Evolutionary conservation across 1,140 invertebrate genomes (phyloP), one percentile per base, ranked within the genome.

Genomic region (Contarinia nasturtii): DNA sequence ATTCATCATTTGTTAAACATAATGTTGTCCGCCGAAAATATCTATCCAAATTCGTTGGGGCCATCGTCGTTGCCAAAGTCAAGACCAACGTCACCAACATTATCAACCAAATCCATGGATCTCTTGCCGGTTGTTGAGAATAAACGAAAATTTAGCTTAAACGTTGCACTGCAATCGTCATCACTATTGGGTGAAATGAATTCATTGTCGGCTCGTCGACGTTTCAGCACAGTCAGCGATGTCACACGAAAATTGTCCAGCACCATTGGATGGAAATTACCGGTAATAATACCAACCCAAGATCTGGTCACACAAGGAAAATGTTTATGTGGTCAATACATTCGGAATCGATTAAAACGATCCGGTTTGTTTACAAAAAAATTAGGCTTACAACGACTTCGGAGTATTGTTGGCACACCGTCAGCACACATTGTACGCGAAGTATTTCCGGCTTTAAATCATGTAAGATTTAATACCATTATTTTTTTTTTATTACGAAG

Each of bases 201-300:
- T 4, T 53, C 57, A 3, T 53, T 55, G 34, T 47, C 55, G 38
- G 68, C 70, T 0, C 60, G 72, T 17, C 63, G 79, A 38, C 61
- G 77, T 36, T 71, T 81, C 42, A 80, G 77, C 56, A 80, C 80
- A 53, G 78, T 82, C 10, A 74, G 78, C 52, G 78, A 79, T 1
- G 76, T 82, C 1, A 69, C 73, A 2, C 60, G 79, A 33, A 81
- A 81, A 54, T 59, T 82, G 19, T 80, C 77, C 15, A 72, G 73
- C n/a, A 78, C 76, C 0, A 78, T 80, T 36, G 76, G 77, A 7
- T 81, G 77, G 78, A 66, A 75, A 45, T 66, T 68, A 2, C 59
- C 67, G 2, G 7, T 60, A 66, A 10, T 10, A 5, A 59, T 68
- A 33, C 70, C 74, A 8, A 63, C 71, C 1, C 68, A 75, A 49